Evolutionary conservation across 1,140 invertebrate species (phyloP), one percentile per base, ranked within the genome.

Genomic region (Pseudomyrmex cubaensis): DNA sequence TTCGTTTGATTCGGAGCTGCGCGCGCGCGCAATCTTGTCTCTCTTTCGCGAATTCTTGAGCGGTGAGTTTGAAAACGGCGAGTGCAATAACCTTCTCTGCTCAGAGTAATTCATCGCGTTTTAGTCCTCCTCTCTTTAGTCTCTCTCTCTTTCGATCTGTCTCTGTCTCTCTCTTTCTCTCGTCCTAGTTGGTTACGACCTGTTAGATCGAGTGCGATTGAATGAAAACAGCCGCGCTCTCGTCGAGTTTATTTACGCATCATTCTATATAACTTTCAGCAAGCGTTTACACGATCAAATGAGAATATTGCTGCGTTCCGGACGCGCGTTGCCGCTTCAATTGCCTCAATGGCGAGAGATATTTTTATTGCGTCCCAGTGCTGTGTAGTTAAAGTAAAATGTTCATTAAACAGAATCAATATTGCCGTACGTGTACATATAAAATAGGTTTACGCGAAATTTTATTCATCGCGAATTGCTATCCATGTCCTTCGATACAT

Each of bases 351-450:
- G 76, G 44, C 46, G 54, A 25, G 76, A 78, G 76, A 72, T 61
- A 80, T 62, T 80, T 80, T 72, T 80, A 72, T 80, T 50, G 54
- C 62, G 8, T 48, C 17, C 52, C 5, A 35, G 35, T n/a, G 54
- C 20, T 17, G 66, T 35, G 8, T 70, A 35, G 44, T 12, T 80
- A 54, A 80, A 50, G 66, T 72, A 72, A 80, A 80, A 72, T 70
- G 66, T 80, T 80, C 76, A 72, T 80, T 80, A 80, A 80, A 22
- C 54, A 59, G 46, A 80, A 80, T 80, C 76, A 80, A 80, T 78
- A 80, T 80, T 50, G 76, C 76, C 4, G 44, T 35, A 35, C 67
- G 15, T 15, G 63, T 78, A 22, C 46, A 56, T 69, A 56, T n/a
- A 54, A 54, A 48, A 48, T 70, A 57, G 54, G 46, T 69, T 69